Percentiles rank a stretch among this genome's conserved stretches.
phyloP scores from a whole-genome alignment of 2,797 vertebrate genomes.

The Micrastur ruficollis region DNA sequence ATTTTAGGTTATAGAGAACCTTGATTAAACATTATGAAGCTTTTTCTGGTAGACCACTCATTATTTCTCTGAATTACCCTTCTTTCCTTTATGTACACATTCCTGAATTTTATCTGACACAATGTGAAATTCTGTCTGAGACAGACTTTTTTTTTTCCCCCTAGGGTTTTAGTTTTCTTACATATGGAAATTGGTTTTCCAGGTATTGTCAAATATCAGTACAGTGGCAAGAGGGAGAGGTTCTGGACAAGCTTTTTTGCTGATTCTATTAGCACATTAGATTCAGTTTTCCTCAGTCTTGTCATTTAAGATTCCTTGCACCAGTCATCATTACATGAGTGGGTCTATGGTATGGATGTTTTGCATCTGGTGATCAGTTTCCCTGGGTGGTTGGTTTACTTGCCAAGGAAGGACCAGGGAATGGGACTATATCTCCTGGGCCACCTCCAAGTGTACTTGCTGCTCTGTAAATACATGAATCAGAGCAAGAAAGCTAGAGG shows the following conservation, averaged over 20 bases:
- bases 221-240: neutral
- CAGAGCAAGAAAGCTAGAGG: neutral
- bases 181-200: neutral
- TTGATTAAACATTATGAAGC: constrained; percentile 32
- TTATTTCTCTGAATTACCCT: neutral
- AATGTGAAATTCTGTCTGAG: neutral
- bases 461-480: neutral
- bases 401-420: neutral
- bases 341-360: neutral
- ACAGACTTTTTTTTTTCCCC: neutral
- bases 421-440: neutral
- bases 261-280: neutral
- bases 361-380: neutral
- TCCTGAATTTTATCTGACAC: neutral
- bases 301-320: neutral
- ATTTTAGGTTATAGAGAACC: neutral
- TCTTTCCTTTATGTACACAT: neutral
- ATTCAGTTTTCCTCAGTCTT: neutral
- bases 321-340: neutral
- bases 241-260: neutral
- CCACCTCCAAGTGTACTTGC: neutral
- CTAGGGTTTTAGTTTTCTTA: neutral
- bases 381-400: neutral
- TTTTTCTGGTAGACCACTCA: neutral
- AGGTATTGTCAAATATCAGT: neutral